A percentile compares a stretch with the other conserved stretches of the same genome.
Conservation (phyloP, 2,888 invertebrate species). For the Macrosoma leucophasiata region DNA sequence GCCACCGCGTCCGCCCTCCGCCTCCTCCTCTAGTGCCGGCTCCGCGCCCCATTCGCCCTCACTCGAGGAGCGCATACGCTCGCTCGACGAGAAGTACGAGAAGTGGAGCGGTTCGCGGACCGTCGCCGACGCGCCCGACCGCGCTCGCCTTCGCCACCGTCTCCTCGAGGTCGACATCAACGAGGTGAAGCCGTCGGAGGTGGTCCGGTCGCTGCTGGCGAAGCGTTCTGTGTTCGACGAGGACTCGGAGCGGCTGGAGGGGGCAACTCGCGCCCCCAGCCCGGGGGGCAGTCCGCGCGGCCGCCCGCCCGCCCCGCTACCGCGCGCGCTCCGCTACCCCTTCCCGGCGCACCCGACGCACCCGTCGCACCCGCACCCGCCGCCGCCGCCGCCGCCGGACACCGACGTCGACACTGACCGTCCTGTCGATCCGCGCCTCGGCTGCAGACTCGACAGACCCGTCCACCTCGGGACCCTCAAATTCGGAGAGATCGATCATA, state of each 20-base stretch:
- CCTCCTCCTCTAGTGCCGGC: slow-evolving; percentile 83
- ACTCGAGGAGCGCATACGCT: slow-evolving; percentile 93
- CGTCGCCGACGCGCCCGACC: slow-evolving; percentile 75
- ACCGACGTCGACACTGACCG: too few relatives aligned
- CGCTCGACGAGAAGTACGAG: slow-evolving; percentile 94
- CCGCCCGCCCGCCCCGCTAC: slow-evolving; percentile 45
- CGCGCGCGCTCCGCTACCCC: slow-evolving; percentile 45
- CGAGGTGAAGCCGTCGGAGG: slow-evolving; percentile 93
- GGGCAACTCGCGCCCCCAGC: slow-evolving; percentile 89
- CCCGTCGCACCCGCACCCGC: too few relatives aligned
- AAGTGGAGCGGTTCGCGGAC: slow-evolving; percentile 85
- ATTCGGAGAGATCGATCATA: slow-evolving; percentile 39
- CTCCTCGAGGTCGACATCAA: slow-evolving; percentile 86
- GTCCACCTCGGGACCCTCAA: slow-evolving; percentile 35
- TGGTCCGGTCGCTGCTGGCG: slow-evolving; percentile 92
- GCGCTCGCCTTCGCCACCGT: slow-evolving; percentile 80
- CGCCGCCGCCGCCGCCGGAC: slow-evolving; percentile 33
- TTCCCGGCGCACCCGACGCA: slow-evolving; percentile 84
- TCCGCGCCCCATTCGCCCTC: slow-evolving; percentile 84
- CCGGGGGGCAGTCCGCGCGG: slow-evolving; percentile 54
- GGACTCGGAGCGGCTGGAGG: slow-evolving; percentile 93
- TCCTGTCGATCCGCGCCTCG: slow-evolving; percentile 36
- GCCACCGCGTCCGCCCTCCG: slow-evolving; percentile 82
- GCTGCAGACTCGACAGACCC: slow-evolving; percentile 38
- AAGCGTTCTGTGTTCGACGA: slow-evolving; percentile 97